Percentiles rank a stretch among this genome's conserved stretches.
phyloP scores from a whole-genome alignment of 1,140 invertebrate species.

The Zaprionus vittiger region DNA sequence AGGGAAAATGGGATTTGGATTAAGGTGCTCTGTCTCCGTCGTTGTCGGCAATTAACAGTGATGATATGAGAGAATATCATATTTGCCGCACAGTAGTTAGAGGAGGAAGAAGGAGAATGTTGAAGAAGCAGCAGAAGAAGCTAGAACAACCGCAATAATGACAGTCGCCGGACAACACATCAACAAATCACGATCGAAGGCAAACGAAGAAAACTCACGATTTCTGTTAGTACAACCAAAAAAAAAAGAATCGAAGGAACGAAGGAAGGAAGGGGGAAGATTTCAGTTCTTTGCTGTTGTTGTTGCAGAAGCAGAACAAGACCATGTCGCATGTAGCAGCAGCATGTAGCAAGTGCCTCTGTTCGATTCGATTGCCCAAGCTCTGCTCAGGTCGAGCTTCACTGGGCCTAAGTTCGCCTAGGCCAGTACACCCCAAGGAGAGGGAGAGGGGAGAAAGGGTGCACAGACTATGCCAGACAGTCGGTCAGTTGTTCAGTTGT shows the following conservation, averaged over 20 bases:
- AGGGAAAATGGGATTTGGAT: constrained; percentile 51
- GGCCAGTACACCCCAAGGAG: neutral
- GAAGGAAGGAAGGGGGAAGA: neutral
- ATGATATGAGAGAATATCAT: constrained; percentile 60
- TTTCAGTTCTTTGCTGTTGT: neutral
- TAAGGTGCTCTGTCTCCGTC: constrained; percentile 23
- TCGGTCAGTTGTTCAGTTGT: constrained; percentile 15
- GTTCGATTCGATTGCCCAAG: constrained; percentile 10
- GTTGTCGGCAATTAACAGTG: constrained; percentile 64
- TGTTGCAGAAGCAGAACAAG: constrained; percentile 21
- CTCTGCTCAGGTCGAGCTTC: constrained; percentile 20
- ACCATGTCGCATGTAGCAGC: constrained; percentile 16
- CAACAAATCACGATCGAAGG: constrained; percentile 75
- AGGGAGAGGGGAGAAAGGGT: neutral
- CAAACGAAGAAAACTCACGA: constrained; percentile 60
- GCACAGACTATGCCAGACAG: neutral
- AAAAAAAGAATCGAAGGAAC: neutral
- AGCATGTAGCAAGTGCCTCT: constrained; percentile 20
- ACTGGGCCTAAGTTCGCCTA: neutral
- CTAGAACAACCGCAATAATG: constrained; percentile 68
- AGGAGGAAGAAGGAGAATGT: neutral
- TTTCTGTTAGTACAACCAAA: constrained; percentile 48
- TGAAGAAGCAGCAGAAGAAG: neutral
- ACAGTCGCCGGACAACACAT: constrained; percentile 60
- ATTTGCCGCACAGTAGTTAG: constrained; percentile 4